These are phyloP conservation scores for Thaumatotibia leucotreta DNA, from an alignment of 1,140 invertebrate genomes.

Conservation along the genomic window DNA sequence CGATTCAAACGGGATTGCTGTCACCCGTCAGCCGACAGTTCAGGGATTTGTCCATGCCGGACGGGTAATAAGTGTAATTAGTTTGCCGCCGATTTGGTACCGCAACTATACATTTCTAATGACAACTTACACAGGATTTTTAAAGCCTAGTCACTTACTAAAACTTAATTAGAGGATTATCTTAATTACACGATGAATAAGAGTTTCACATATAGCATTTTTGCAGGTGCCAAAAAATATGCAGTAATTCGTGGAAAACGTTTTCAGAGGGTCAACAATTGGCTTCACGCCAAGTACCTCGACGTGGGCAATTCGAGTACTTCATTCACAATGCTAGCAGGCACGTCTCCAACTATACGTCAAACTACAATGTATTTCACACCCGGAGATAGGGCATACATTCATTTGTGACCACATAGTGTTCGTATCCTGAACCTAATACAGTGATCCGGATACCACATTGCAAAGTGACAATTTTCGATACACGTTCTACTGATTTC, in stretches of 20 bases:
- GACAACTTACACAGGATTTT: too few species aligned
- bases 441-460: too few species aligned
- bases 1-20: slow-evolving; percentile 8
- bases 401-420: not conserved
- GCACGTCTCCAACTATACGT: not conserved
- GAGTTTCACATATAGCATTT: not conserved
- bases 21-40: not conserved
- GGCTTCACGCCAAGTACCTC: not conserved
- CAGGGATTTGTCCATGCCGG: slow-evolving; percentile 1
- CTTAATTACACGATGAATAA: too few species aligned
- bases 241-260: not conserved
- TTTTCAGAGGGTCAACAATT: not conserved
- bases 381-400: not conserved
- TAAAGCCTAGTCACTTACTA: too few species aligned
- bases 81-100: not conserved
- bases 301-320: not conserved
- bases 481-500: too few species aligned
- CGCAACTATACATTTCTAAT: too few species aligned
- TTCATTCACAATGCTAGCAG: not conserved
- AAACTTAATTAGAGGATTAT: too few species aligned
- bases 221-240: not conserved
- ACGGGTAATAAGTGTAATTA: not conserved
- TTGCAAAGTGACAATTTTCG: too few species aligned
- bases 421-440: too few species aligned
- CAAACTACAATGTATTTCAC: not conserved